Percentiles rank a stretch among this genome's conserved stretches.
Conservation (phyloP, 2,797 vertebrate species). For the Sternarchorhynchus goeldii region DNA sequence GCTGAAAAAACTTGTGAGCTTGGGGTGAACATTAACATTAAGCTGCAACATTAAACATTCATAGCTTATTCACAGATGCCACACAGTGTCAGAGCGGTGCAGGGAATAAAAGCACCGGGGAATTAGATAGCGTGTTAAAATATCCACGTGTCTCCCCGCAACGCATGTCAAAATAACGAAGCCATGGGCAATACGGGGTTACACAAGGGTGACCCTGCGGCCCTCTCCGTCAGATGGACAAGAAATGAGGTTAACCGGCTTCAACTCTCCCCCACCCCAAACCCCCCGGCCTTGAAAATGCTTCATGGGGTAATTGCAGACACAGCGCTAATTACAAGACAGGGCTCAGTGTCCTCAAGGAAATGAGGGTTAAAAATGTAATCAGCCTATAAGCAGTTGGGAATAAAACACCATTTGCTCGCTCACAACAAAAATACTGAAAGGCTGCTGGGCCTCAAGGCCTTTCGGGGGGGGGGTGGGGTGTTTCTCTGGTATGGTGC, state of each 20-base stretch:
- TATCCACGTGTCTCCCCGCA: background rate
- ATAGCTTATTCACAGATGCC: constrained; percentile 47
- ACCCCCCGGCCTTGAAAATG: background rate
- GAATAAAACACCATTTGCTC: background rate
- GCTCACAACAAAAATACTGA: background rate
- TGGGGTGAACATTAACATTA: constrained; percentile 45
- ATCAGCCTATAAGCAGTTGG: background rate
- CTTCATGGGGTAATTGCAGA: background rate
- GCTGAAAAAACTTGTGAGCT: constrained; percentile 39
- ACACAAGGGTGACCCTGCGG: constrained; percentile 59
- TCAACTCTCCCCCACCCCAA: background rate
- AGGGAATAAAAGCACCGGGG: constrained; percentile 9
- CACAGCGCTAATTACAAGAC: constrained; percentile 3
- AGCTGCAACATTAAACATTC: constrained; percentile 49
- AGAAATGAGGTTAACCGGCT: constrained; percentile 55
- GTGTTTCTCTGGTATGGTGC: background rate
- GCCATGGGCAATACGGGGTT: background rate
- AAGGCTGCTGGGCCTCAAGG: background rate
- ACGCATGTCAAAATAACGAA: constrained; percentile 17
- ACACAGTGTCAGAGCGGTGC: background rate
- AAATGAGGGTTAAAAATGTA: background rate
- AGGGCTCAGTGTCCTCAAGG: background rate
- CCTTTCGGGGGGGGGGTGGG: background rate
- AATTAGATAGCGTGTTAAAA: constrained; percentile 15
- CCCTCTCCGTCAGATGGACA: constrained; percentile 70